phyloP scores from a whole-genome alignment of 2,888 invertebrate species.

The Plutella xylostella region DNA sequence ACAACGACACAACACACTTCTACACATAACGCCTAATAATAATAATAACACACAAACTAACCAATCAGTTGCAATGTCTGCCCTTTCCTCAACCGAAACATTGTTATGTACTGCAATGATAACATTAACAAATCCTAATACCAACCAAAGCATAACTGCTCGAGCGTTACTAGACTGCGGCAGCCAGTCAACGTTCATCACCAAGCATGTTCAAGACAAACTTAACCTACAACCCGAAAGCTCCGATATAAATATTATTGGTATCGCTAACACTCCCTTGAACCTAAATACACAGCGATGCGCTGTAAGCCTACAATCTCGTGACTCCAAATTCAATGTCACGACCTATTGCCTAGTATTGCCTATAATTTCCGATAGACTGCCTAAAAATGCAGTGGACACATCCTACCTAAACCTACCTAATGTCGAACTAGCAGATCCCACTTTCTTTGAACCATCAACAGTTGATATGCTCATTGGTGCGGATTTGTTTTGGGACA shows the following conservation, averaged over 20 bases:
- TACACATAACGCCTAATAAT: background rate
- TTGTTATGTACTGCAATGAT: conserved; percentile 15
- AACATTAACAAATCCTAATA: conserved; percentile 15
- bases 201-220: background rate
- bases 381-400: background rate
- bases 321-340: background rate
- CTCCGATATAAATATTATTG: background rate
- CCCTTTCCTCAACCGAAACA: too few species aligned
- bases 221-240: background rate
- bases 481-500: background rate
- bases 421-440: conserved; percentile 4
- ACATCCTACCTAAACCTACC: conserved; percentile 8
- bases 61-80: background rate
- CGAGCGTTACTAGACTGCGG: conserved; percentile 14
- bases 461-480: conserved; percentile 1
- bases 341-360: background rate
- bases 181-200: conserved; percentile 10
- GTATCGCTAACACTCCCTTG: background rate
- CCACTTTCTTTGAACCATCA: conserved; percentile 4
- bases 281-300: too few species aligned
- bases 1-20: background rate
- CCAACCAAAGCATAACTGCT: conserved; percentile 6
- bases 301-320: too few species aligned
- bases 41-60: background rate
- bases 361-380: background rate